Percentiles rank a stretch among this genome's conserved stretches.
These are phyloP conservation scores for Liolophura sinensis DNA, from an alignment of 1,140 invertebrate genomes.

Conservation along the genomic window DNA sequence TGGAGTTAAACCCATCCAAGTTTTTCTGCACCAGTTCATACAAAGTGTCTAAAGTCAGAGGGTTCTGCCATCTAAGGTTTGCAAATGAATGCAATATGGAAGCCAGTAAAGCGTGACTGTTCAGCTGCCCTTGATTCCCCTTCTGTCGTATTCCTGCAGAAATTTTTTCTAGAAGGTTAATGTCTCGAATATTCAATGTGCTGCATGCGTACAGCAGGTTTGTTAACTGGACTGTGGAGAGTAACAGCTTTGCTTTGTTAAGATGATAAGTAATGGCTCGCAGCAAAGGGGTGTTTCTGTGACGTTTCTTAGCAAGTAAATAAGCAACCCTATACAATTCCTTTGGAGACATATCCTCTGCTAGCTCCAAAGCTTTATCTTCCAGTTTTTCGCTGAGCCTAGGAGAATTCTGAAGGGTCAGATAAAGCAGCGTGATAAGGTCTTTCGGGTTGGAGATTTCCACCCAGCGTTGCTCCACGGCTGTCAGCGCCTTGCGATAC, in stretches of 20 bases:
- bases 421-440: constrained; percentile 12
- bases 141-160: constrained; percentile 1
- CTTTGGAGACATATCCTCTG: constrained; percentile 11
- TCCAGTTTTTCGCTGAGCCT: constrained; percentile 6
- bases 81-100: constrained; percentile 10
- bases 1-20: not conserved
- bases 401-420: constrained; percentile 4
- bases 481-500: constrained; percentile 1
- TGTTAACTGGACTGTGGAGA: constrained; percentile 8
- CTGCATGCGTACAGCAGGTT: constrained; percentile 12
- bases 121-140: not conserved
- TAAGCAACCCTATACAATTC: constrained; percentile 14
- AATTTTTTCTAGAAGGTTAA: constrained; percentile 10
- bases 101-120: constrained; percentile 2
- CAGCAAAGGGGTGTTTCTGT: constrained; percentile 12
- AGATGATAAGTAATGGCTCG: constrained; percentile 12
- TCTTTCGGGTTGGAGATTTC: constrained; percentile 11
- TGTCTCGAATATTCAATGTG: constrained; percentile 11
- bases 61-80: constrained; percentile 11
- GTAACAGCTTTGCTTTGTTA: constrained; percentile 3
- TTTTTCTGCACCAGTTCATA: not conserved
- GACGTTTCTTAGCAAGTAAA: constrained; percentile 5
- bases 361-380: constrained; percentile 8
- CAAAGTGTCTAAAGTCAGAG: constrained; percentile 4
- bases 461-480: constrained; percentile 11